Base-by-base conservation (phyloP, 2,113 vertebrate genomes). In the Panthera uncia region DNA sequence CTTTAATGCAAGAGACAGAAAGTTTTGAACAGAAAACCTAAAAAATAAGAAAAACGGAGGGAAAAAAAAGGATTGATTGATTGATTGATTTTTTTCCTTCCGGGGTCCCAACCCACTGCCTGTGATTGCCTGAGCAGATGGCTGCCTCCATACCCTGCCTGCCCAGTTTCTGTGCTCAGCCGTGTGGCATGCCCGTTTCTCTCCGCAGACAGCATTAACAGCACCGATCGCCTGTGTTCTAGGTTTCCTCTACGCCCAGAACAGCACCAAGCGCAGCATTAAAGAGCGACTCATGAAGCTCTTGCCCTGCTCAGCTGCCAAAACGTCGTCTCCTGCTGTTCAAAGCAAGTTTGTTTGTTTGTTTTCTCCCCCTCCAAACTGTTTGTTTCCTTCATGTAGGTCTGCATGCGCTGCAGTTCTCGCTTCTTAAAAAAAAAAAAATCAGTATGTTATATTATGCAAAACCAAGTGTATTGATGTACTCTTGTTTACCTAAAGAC, bases 201-300 rank as follows among this genome's bases (percentile, higher is more conserved):
- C 98, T 96, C 80, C 86, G 80, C 91, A 97, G 88, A 41, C 66
- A 81, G 3, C 97, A 57, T 98, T 99, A 99, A 99, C 98, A 95
- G 98, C 96, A 97, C 97, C 98, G 98, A 95, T 98, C 96, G 94
- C 99, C 66, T 99, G 99, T 99, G 98, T 99, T 99, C 99, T 99
- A 99, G 99, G 99, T 99, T 99, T 99, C 98, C 97, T 99, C 98
- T 99, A 99, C 99, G 97, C 99, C 98, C 99, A 99, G 99, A 99
- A 98, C 98, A 99, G 98, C 98, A 98, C 98, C 99, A 99, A 99
- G 98, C 99, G 98, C 98, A 99, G 99, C 97, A 98, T 99, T 99
- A 99, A 99, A 99, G 99, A 99, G 98, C 99, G 99, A 68, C 99
- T 99, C 99, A 98, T 99, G 99, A 99, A 99, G 98, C 99, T 99